Conservation (phyloP, 2,113 vertebrate genomes). For the Syngnathus typhle region DNA sequence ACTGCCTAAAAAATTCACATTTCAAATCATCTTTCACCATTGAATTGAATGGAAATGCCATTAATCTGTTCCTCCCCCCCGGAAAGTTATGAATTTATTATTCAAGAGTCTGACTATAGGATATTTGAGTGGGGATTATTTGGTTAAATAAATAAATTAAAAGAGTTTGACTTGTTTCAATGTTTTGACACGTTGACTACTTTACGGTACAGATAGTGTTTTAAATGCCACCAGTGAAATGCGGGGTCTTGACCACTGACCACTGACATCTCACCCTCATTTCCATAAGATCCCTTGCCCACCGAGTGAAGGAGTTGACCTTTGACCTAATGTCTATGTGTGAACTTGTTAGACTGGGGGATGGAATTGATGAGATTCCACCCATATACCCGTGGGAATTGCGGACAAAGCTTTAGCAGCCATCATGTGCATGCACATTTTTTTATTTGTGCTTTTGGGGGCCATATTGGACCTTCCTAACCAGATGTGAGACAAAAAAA, state of each 20-base stretch:
- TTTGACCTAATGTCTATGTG: constrained; percentile 43
- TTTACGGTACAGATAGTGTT: neutral
- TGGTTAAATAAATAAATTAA: no score
- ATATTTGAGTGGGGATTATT: no score
- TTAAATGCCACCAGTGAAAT: constrained; percentile 16
- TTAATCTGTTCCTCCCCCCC: no score
- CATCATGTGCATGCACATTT: constrained; percentile 11
- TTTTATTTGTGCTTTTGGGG: no score
- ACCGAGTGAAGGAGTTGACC: constrained; percentile 53
- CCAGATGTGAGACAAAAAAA: no score
- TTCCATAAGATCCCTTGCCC: constrained; percentile 62
- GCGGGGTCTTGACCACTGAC: constrained; percentile 26
- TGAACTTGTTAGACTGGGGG: constrained; percentile 25
- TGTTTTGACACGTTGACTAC: neutral
- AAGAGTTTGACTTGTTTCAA: no score
- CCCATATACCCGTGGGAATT: constrained; percentile 51
- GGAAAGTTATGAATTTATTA: no score
- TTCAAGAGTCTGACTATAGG: no score
- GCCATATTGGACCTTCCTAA: no score
- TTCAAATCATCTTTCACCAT: no score
- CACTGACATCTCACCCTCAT: constrained; percentile 59
- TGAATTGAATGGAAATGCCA: no score
- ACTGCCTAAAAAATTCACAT: constrained; percentile 7
- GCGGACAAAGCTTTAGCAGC: constrained; percentile 49
- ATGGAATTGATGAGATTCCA: constrained; percentile 49